These are phyloP conservation scores for Pterocles gutturalis DNA, from an alignment of 2,113 vertebrate species.

Conservation along the genomic window DNA sequence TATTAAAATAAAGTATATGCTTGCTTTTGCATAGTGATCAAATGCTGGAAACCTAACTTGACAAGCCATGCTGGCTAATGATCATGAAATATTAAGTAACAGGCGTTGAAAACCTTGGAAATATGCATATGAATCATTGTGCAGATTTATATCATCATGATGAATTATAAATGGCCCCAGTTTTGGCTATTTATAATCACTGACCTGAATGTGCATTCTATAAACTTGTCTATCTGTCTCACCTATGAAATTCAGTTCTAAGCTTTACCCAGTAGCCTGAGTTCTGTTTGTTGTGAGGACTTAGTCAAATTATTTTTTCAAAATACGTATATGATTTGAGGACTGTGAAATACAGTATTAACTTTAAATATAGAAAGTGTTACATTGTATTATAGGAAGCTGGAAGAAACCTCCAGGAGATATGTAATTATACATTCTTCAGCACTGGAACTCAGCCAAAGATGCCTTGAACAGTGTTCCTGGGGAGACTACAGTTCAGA, in stretches of 20 bases:
- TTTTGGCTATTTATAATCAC: not conserved
- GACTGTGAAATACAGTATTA: not conserved
- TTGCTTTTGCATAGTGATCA: not conserved
- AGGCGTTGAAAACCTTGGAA: not conserved
- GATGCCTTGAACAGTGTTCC: not conserved
- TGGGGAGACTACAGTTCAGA: not conserved
- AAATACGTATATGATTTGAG: not conserved
- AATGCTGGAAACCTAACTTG: not conserved
- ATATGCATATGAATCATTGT: not conserved
- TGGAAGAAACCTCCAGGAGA: not conserved
- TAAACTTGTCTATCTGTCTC: not conserved
- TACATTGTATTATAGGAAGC: not conserved
- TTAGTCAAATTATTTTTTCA: not conserved
- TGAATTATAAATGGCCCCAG: not conserved
- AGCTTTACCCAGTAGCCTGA: not conserved
- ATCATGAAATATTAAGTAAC: not conserved
- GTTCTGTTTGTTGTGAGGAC: not conserved
- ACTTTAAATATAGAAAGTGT: not conserved
- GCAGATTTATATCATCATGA: not conserved
- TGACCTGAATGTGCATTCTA: not conserved
- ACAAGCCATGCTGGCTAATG: not conserved
- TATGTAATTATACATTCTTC: not conserved
- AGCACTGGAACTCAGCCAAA: not conserved
- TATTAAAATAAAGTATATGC: not conserved
- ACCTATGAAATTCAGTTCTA: not conserved